Conservation (phyloP, 1,140 invertebrate genomes). For the Calliopsis andreniformis region DNA sequence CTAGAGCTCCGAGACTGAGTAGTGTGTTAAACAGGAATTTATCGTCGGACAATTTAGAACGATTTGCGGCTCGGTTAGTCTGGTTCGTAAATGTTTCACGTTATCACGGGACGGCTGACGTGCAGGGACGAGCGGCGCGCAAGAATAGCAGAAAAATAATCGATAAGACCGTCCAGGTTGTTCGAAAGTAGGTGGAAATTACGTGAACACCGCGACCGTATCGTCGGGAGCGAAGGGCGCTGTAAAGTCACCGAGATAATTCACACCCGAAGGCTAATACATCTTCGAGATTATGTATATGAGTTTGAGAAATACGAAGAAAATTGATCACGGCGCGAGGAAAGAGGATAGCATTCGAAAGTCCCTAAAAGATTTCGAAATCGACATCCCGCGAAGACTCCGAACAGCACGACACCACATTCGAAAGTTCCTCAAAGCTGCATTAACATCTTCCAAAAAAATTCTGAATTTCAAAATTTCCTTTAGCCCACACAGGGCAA, state of each 20-base stretch:
- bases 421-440: not conserved
- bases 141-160: constrained; percentile 44
- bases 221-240: not conserved
- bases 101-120: constrained; percentile 14
- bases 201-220: not conserved
- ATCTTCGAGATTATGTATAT: too few relatives aligned
- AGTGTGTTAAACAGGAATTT: not conserved
- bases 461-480: too few relatives aligned
- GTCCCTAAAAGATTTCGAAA: not conserved
- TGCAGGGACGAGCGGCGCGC: constrained; percentile 2
- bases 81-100: constrained; percentile 29
- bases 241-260: too few relatives aligned
- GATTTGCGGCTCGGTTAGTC: constrained; percentile 3
- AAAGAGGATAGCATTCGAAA: too few relatives aligned
- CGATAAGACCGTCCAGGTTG: constrained; percentile 11
- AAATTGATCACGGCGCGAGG: too few relatives aligned
- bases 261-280: too few relatives aligned
- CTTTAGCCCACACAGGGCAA: too few relatives aligned
- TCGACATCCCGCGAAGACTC: too few relatives aligned
- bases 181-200: not conserved
- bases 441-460: not conserved
- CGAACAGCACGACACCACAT: not conserved
- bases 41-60: not conserved
- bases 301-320: too few relatives aligned
- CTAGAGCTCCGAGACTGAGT: not conserved